A percentile compares a stretch with the other conserved stretches of the same genome.
Conservation (phyloP, 2,797 vertebrate species). For the Carcharodon carcharias region DNA sequence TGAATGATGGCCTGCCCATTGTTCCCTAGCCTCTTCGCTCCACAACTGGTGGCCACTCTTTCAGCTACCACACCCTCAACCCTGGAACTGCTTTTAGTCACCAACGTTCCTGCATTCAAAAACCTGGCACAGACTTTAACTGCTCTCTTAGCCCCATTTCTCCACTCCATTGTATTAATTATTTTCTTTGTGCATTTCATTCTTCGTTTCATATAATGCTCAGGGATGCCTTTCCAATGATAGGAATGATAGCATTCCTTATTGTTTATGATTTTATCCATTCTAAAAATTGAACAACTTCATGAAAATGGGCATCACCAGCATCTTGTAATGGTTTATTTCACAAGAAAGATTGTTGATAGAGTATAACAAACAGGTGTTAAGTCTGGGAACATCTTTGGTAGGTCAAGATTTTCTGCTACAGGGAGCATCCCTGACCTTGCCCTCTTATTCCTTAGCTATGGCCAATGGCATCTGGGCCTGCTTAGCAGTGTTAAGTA, state of each 20-base stretch:
- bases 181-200: background rate
- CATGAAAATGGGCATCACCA: background rate
- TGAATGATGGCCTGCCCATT: background rate
- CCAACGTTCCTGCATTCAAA: background rate
- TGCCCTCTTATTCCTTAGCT: background rate
- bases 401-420: background rate
- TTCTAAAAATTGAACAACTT: background rate
- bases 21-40: background rate
- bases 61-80: background rate
- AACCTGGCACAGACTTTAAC: background rate
- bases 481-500: background rate
- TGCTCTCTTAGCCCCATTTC: background rate
- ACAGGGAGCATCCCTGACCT: background rate
- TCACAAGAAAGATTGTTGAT: background rate
- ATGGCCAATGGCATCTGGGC: background rate
- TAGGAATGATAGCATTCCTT: background rate
- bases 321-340: background rate
- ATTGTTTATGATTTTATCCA: background rate
- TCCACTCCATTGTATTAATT: background rate
- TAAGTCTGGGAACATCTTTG: background rate
- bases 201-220: background rate
- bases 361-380: background rate
- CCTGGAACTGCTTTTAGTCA: background rate
- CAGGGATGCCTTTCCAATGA: background rate
- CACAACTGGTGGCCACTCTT: background rate